Percentiles rank a stretch among this genome's conserved stretches.
phyloP scores from a whole-genome alignment of 2,113 vertebrate species.

The Mystacornis crossleyi region DNA sequence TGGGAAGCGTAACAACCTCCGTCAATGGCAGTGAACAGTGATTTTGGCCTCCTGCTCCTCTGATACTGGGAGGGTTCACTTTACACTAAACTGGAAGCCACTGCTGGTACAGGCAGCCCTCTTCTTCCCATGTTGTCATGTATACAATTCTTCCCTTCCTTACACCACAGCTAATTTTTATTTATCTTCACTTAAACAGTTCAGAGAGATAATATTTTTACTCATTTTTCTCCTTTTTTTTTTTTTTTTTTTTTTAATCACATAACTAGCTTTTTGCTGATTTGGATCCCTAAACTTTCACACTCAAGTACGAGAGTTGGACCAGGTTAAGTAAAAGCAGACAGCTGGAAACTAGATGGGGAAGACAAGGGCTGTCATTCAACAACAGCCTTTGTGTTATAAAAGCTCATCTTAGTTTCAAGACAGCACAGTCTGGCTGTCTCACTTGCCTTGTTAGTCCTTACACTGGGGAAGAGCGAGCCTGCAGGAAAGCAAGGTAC shows the following conservation, averaged over 20 bases:
- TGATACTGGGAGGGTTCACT: not conserved
- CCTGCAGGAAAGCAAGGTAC: not conserved
- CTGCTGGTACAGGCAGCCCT: not conserved
- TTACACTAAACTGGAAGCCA: not conserved
- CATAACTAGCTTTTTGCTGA: not conserved
- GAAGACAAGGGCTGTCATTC: not conserved
- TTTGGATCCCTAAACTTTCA: not conserved
- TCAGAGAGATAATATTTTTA: not conserved
- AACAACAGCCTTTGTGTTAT: not conserved
- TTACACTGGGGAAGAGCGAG: not conserved
- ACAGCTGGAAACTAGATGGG: not conserved
- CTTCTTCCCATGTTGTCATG: not conserved
- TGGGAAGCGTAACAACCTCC: accelerated
- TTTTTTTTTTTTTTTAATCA: not conserved
- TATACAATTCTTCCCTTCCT: not conserved
- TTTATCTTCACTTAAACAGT: not conserved
- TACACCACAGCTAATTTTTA: not conserved
- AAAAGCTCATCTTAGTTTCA: not conserved
- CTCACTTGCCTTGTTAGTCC: not conserved
- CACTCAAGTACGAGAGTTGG: not conserved
- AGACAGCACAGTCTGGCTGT: not conserved
- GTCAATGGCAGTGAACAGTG: not conserved
- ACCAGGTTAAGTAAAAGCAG: not conserved
- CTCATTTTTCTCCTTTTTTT: not conserved
- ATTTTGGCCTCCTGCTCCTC: not conserved